phyloP scores from a whole-genome alignment of 2,888 invertebrate genomes.

The Drymonia ruficornis region DNA sequence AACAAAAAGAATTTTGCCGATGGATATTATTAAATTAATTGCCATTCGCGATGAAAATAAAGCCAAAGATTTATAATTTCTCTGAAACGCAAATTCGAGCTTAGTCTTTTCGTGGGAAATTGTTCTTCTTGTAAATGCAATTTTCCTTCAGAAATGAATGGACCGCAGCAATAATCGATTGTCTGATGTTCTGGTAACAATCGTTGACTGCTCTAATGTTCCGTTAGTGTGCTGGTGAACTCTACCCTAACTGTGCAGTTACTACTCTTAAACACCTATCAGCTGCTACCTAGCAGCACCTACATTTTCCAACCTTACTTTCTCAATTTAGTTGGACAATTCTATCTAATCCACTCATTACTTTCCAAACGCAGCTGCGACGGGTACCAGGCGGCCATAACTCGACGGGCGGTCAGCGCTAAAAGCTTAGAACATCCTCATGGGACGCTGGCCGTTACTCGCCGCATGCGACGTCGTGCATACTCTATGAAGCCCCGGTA shows the following conservation, averaged over 20 bases:
- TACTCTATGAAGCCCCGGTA: slow-evolving; percentile 66
- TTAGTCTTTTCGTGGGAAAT: too few relatives aligned
- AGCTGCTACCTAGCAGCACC: background rate
- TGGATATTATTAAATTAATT: slow-evolving; percentile 33
- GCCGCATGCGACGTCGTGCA: slow-evolving; percentile 61
- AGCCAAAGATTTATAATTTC: too few relatives aligned
- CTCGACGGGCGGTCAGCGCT: slow-evolving; percentile 60
- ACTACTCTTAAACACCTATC: background rate
- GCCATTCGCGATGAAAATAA: slow-evolving; percentile 10
- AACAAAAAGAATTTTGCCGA: slow-evolving; percentile 46
- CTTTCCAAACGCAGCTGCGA: slow-evolving; percentile 42
- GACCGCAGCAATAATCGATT: too few relatives aligned
- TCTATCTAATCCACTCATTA: slow-evolving; percentile 37
- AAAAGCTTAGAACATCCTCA: slow-evolving; percentile 63
- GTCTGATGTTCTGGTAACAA: too few relatives aligned
- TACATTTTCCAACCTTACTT: background rate
- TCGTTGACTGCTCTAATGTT: too few relatives aligned
- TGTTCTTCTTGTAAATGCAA: too few relatives aligned
- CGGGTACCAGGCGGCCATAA: slow-evolving; percentile 58
- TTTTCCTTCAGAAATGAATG: too few relatives aligned
- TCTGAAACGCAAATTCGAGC: too few relatives aligned
- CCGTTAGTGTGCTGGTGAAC: too few relatives aligned
- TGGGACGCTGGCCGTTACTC: slow-evolving; percentile 46
- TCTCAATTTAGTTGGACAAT: slow-evolving; percentile 37
- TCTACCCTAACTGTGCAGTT: too few relatives aligned